Evolutionary conservation across 2,113 vertebrate genomes (phyloP).

Genomic region (Aspiorhynchus laticeps): DNA sequence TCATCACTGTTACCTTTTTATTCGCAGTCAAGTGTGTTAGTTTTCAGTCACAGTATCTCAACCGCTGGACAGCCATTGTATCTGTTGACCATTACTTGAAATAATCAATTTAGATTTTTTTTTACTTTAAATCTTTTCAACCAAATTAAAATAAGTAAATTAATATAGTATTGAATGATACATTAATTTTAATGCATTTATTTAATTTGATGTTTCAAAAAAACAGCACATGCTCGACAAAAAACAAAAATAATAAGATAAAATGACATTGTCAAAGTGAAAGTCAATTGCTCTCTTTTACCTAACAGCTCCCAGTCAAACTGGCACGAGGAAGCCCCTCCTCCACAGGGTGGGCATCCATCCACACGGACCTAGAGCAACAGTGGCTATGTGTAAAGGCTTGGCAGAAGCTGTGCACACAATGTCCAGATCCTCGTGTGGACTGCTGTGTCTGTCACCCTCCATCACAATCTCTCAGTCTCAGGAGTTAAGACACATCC

Average conservation of each 20-base stretch:
- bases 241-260: conserved; percentile 12
- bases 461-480: conserved; percentile 63
- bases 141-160: not conserved
- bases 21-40: conserved; percentile 48
- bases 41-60: conserved; percentile 41
- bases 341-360: conserved; percentile 67
- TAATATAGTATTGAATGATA: not conserved
- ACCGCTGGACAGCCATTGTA: not conserved
- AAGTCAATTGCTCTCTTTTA: conserved; percentile 51
- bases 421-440: conserved; percentile 66
- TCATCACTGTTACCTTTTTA: conserved; percentile 66
- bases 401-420: conserved; percentile 64
- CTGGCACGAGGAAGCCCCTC: conserved; percentile 66
- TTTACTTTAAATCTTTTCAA: not conserved
- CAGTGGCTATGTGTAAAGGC: conserved; percentile 72
- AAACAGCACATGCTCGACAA: not conserved
- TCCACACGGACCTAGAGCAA: conserved; percentile 69
- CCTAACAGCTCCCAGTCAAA: conserved; percentile 60
- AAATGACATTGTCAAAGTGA: conserved; percentile 31
- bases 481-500: conserved; percentile 56
- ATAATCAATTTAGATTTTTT: not conserved
- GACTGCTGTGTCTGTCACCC: conserved; percentile 66
- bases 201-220: not conserved
- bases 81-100: conserved; percentile 36
- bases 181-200: not conserved